Base-by-base conservation (phyloP, 2,113 vertebrate species). In the Stercorarius parasiticus region DNA sequence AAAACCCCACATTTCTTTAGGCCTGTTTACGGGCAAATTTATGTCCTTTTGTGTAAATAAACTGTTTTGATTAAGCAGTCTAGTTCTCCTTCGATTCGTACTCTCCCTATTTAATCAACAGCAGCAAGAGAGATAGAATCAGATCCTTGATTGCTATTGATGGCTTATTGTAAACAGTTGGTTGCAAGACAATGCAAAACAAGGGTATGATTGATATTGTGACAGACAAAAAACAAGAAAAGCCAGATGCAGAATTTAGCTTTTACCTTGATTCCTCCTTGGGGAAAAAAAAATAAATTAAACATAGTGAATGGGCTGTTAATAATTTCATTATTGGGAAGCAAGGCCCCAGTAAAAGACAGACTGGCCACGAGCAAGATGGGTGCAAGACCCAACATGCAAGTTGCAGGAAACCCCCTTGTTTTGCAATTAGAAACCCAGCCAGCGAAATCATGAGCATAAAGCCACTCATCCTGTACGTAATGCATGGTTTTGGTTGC, bases 381-480 rank as follows among this genome's bases (percentile, higher is more conserved):
- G 40, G 34, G 25, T 45, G 11, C 61, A 87, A 85, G 90, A 85
- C 30, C 27, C 5, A 87, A 70, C 82, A 58, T 29, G 93, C 27
- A 76, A 73, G 49, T 45, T 94, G 49, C 58, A 94, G 92, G 91
- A 97, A 95, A 91, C 34, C 91, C 87, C 74, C 87, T 72, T 77
- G 71, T 93, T 96, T 96, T 94, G 92, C 85, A 93, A 62, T 66
- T 76, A 89, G 84, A 96, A 93, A 90, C 53, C 30, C 58, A 82
- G 66, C 43, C 56, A 85, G 81, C 1, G 9, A 94, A 91, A 91
- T 76, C 22, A 4, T 47, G 20, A 82, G 43, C 52, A 18, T 79
- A 79, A 91, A 95, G 49, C 40, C 30, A 65, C 78, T 90, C 49
- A 86, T 76, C 61, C 55, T 85, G 58, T 77, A 52, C 1, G 1